Percentiles rank a stretch among this genome's conserved stretches.
These are phyloP conservation scores for Conistra vaccinii DNA, from an alignment of 2,888 invertebrate genomes.

Conservation along the genomic window DNA sequence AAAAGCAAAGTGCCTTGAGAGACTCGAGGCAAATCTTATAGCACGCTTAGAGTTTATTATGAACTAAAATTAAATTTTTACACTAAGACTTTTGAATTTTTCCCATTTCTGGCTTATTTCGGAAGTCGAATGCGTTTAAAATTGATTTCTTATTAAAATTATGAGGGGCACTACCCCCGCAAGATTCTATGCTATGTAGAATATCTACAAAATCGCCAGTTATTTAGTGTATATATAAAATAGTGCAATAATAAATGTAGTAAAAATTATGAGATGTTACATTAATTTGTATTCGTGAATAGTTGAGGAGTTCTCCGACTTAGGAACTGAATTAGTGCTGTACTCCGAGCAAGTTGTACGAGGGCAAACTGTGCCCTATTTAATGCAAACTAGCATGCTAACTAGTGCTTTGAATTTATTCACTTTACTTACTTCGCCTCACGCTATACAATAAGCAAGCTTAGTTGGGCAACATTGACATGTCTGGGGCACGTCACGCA, in stretches of 20 bases:
- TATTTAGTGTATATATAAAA: slow-evolving; percentile 40
- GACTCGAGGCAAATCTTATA: slow-evolving; percentile 53
- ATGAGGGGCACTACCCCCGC: background rate
- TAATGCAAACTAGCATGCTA: slow-evolving; percentile 40
- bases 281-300: slow-evolving; percentile 54
- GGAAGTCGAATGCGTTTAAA: slow-evolving; percentile 28
- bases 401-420: slow-evolving; percentile 32
- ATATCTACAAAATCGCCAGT: slow-evolving; percentile 58
- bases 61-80: slow-evolving; percentile 41
- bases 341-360: slow-evolving; percentile 15
- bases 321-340: slow-evolving; percentile 40
- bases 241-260: slow-evolving; percentile 44
- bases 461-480: slow-evolving; percentile 10
- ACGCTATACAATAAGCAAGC: slow-evolving; percentile 20
- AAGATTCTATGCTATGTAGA: slow-evolving; percentile 6
- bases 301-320: slow-evolving; percentile 36
- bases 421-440: slow-evolving; percentile 5
- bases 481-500: slow-evolving; percentile 18
- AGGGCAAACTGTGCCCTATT: slow-evolving; percentile 31
- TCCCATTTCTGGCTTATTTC: slow-evolving; percentile 36
- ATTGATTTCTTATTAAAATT: slow-evolving; percentile 48
- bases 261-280: slow-evolving; percentile 24
- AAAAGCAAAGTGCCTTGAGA: slow-evolving; percentile 65
- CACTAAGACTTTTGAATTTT: slow-evolving; percentile 49
- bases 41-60: slow-evolving; percentile 60